Conservation (phyloP, 2,797 vertebrate species). For the Oryzias dopingdopingensis region DNA sequence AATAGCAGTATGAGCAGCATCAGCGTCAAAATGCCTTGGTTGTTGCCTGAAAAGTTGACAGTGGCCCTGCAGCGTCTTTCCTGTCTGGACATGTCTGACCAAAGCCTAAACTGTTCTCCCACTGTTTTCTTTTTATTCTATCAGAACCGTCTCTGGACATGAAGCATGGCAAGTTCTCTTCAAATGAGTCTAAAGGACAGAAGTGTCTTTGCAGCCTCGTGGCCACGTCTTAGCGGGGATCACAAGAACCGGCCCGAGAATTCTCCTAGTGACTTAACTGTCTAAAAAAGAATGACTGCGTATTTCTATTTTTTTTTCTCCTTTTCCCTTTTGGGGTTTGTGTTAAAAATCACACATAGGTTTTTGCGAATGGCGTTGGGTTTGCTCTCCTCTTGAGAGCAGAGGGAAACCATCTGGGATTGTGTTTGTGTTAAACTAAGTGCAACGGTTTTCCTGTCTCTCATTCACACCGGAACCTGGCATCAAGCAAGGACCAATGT, state of each 20-base stretch:
- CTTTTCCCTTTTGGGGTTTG: constrained; percentile 32
- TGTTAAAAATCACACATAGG: constrained; percentile 70
- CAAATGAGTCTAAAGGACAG: constrained; percentile 2
- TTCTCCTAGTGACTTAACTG: constrained; percentile 33
- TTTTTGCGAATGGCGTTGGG: constrained; percentile 53
- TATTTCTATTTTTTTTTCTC: constrained; percentile 2
- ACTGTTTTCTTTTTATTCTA: neutral
- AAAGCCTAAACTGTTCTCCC: neutral
- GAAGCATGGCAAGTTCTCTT: neutral
- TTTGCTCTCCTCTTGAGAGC: constrained; percentile 57
- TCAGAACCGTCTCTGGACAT: neutral
- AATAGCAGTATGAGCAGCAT: too few relatives aligned
- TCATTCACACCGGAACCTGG: constrained; percentile 60
- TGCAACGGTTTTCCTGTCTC: constrained; percentile 64
- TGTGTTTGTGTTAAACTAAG: constrained; percentile 78
- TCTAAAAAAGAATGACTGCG: constrained; percentile 38
- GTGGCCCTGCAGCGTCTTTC: neutral
- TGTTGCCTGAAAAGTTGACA: neutral
- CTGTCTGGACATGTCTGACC: neutral
- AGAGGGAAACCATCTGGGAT: constrained; percentile 77
- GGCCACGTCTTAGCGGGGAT: constrained; percentile 14
- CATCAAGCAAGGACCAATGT: constrained; percentile 60
- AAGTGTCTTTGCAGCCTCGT: constrained; percentile 2
- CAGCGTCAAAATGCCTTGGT: too few relatives aligned
- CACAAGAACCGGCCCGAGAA: constrained; percentile 18